phyloP scores from a whole-genome alignment of 2,797 vertebrate species.

The Oreortyx pictus region DNA sequence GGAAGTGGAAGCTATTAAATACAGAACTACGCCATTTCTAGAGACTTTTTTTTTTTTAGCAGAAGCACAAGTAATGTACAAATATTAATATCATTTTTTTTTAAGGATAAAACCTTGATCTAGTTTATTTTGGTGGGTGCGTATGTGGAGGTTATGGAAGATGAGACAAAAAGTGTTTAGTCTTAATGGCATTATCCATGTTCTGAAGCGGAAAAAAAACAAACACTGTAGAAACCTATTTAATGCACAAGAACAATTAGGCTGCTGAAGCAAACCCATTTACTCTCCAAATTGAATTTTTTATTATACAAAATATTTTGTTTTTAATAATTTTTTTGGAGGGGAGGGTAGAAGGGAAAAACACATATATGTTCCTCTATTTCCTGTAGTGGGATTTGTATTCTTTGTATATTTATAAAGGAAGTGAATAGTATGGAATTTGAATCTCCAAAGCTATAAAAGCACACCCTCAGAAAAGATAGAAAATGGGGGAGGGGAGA shows the following conservation, averaged over 20 bases:
- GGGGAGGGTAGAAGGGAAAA: not conserved
- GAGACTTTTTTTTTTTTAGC: not conserved
- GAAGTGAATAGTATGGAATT: not conserved
- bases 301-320: no score
- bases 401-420: not conserved
- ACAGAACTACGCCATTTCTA: not conserved
- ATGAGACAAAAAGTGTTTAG: not conserved
- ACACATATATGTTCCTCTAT: not conserved
- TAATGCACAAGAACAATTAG: not conserved
- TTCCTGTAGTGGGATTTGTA: not conserved
- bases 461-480: not conserved
- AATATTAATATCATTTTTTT: not conserved
- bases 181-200: not conserved
- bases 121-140: not conserved
- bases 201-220: not conserved
- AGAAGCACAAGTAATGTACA: not conserved
- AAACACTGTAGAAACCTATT: not conserved
- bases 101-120: not conserved
- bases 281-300: not conserved
- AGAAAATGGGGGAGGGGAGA: not conserved
- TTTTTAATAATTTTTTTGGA: not conserved
- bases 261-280: not conserved
- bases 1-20: not conserved
- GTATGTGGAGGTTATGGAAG: not conserved
- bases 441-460: not conserved